Evolutionary conservation across 2,797 vertebrate species (phyloP).

Genomic region (Muscicapa striata): DNA sequence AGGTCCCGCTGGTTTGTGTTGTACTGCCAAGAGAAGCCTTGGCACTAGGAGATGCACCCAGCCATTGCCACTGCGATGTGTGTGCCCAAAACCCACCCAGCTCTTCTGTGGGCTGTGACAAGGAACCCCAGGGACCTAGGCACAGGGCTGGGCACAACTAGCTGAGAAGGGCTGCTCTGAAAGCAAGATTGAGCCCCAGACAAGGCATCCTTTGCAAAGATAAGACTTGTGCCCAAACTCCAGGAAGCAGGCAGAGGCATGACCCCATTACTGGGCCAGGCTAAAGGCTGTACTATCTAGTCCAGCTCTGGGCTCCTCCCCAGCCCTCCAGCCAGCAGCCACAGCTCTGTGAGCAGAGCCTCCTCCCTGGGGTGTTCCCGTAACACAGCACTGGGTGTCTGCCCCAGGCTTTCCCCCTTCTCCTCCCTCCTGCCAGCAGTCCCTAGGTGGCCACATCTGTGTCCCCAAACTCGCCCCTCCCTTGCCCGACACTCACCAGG

Average conservation of each 20-base stretch:
- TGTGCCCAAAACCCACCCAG: background rate
- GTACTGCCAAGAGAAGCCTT: slow-evolving; percentile 78
- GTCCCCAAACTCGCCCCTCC: background rate
- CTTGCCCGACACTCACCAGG: slow-evolving; percentile 80
- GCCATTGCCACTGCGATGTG: background rate
- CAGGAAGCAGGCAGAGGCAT: background rate
- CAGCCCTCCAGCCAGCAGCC: background rate
- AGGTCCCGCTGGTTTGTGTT: slow-evolving; percentile 89
- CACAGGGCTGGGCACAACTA: background rate
- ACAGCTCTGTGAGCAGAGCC: fast-evolving
- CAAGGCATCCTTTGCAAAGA: background rate
- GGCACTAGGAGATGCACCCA: background rate
- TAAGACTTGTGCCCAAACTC: background rate
- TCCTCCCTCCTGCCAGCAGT: background rate
- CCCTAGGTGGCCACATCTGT: fast-evolving
- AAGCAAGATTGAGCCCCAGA: background rate
- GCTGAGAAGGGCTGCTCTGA: background rate
- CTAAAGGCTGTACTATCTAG: background rate
- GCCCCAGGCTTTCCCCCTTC: background rate
- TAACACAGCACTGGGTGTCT: background rate
- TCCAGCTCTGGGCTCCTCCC: background rate
- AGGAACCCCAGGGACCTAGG: background rate
- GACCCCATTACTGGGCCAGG: fast-evolving
- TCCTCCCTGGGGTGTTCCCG: background rate
- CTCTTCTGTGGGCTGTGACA: fast-evolving